Conservation (phyloP, 1,140 invertebrate species). For the Solenopsis invicta region DNA sequence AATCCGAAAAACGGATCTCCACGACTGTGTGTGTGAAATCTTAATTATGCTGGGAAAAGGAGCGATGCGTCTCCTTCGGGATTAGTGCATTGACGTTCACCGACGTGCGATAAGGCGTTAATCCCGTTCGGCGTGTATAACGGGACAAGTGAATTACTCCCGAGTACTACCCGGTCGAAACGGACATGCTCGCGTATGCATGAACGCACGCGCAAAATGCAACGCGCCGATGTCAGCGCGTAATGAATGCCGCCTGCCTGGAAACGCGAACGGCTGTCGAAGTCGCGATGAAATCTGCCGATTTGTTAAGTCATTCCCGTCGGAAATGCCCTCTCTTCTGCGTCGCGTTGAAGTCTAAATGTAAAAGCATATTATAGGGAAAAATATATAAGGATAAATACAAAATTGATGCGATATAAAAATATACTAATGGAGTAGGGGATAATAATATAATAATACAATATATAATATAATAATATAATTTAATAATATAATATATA, state of each 20-base stretch:
- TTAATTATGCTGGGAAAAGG: not conserved
- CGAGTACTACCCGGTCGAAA: conserved; percentile 6
- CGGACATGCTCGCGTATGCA: conserved; percentile 27
- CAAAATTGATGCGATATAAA: not conserved
- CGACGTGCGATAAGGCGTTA: conserved; percentile 7
- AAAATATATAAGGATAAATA: not conserved
- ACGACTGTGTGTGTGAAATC: not conserved
- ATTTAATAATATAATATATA: too few species aligned
- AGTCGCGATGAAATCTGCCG: conserved; percentile 12
- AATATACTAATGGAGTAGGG: not conserved
- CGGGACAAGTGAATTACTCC: conserved; percentile 39
- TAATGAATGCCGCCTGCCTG: conserved; percentile 8
- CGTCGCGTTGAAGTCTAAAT: not conserved
- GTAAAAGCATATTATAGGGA: not conserved
- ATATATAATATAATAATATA: not conserved
- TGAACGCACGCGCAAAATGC: conserved; percentile 47
- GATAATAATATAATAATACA: not conserved
- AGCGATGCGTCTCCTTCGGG: too few species aligned
- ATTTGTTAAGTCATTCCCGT: conserved; percentile 6
- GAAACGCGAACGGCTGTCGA: conserved; percentile 1
- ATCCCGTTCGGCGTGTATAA: conserved; percentile 46
- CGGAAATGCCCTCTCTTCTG: not conserved
- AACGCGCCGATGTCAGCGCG: conserved; percentile 8
- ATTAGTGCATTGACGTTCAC: not conserved
- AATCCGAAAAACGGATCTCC: too few species aligned